Evolutionary conservation across 2,113 vertebrate species (phyloP), one percentile per base, ranked within the genome.

Genomic region (Gallinago jamesoni): DNA sequence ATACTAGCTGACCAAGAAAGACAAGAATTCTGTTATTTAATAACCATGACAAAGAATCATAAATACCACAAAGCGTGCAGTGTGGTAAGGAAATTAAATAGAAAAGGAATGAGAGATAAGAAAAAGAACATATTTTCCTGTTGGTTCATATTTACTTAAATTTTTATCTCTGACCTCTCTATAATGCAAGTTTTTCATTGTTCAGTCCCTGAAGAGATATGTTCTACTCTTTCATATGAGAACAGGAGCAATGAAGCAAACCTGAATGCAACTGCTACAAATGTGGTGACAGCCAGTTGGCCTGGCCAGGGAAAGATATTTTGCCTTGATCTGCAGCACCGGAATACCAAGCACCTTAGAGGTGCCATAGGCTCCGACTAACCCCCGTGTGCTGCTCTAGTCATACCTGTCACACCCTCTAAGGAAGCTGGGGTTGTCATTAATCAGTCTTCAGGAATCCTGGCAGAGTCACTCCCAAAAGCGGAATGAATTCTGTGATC

Each of bases 141-240:
- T 78, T 6, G 1, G 64, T 90, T 94, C 88, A 14, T 88, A 76
- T 96, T 94, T 89, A 90, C 86, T 87, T 90, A 82, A 56, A 89
- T 72, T 89, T 96, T 93, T 94, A 87, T 95, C 88, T 95, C 76
- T 95, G 90, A 92, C 88, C 86, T 91, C 92, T 94, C 69, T 68
- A 69, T 93, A 96, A 95, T 73, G 83, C 27, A 81, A 67, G 76
- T 53, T 60, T 93, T 62, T 89, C 4, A 3, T 92, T 91, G 45
- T 89, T 90, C 74, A 50, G 62, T 92, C 66, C 18, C 57, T 72
- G 77, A 82, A 89, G 39, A 82, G 52, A 43, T 68, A 50, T 0
- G 5, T 86, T 77, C 6, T 41, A 19, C 73, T 81, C 69, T 82
- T 90, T 72, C 62, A 91, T 84, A 89, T 69, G 56, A 84, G 84